A percentile compares a stretch with the other conserved stretches of the same genome.
Conservation (phyloP, 2,797 vertebrate genomes). For the Notolepis coatsorum region DNA sequence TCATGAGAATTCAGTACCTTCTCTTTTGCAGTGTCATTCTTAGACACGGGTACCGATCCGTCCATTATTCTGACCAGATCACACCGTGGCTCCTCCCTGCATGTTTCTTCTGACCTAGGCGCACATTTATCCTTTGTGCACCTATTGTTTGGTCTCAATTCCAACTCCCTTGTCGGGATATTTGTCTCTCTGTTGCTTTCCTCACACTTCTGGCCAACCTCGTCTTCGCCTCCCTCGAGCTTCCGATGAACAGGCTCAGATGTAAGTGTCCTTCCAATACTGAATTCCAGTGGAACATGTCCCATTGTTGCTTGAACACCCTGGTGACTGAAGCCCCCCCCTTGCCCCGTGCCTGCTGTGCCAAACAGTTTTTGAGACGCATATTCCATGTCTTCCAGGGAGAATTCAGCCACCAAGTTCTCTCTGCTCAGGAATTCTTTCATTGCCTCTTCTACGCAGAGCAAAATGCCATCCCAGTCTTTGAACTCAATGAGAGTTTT, state of each 20-base stretch:
- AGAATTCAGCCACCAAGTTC: constrained; percentile 84
- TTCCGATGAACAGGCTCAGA: constrained; percentile 87
- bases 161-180: background rate
- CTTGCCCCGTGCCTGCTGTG: constrained; percentile 44
- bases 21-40: constrained; percentile 16
- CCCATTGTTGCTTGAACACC: constrained; percentile 59
- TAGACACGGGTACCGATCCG: constrained; percentile 10
- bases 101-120: constrained; percentile 16
- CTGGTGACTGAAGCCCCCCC: constrained; percentile 38
- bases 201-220: constrained; percentile 16
- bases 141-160: constrained; percentile 17
- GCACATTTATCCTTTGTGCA: constrained; percentile 8
- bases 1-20: constrained; percentile 4
- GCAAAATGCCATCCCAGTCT: constrained; percentile 89
- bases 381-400: constrained; percentile 81
- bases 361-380: constrained; percentile 70
- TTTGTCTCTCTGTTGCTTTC: constrained; percentile 6
- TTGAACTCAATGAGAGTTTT: constrained; percentile 96
- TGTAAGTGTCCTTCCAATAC: constrained; percentile 77
- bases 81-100: constrained; percentile 13
- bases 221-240: constrained; percentile 13
- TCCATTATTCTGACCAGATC: background rate
- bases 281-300: constrained; percentile 69
- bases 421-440: constrained; percentile 89
- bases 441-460: constrained; percentile 89